Conservation (phyloP, 2,888 invertebrate genomes). For the Uropetala carovei region DNA sequence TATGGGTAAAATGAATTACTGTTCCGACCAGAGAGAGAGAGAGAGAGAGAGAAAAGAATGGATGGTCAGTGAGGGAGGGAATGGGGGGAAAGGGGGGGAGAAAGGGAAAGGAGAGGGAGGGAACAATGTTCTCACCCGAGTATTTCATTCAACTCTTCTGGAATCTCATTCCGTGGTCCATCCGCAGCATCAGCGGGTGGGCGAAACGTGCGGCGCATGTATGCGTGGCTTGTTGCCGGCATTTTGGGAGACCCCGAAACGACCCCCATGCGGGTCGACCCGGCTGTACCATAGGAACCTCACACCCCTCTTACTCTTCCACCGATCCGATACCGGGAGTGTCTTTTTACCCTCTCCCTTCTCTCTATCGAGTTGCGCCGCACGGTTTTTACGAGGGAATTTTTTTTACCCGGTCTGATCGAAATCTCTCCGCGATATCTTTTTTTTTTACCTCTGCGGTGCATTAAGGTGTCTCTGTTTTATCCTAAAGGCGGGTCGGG, state of each 20-base stretch:
- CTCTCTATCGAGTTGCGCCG: not conserved
- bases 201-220: slow-evolving; percentile 53
- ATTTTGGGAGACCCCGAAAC: slow-evolving; percentile 34
- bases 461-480: too few species aligned
- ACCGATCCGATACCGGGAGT: not conserved
- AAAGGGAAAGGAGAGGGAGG: not conserved
- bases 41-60: not conserved
- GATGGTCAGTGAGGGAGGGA: not conserved
- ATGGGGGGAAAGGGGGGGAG: not conserved
- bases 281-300: not conserved
- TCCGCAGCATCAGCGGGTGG: slow-evolving; percentile 26
- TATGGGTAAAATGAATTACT: slow-evolving; percentile 46
- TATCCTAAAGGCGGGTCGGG: too few species aligned
- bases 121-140: not conserved
- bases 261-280: not conserved
- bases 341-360: not conserved
- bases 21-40: not conserved
- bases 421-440: too few species aligned
- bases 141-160: slow-evolving; percentile 54
- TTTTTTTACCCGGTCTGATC: too few species aligned
- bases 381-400: not conserved
- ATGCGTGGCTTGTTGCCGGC: slow-evolving; percentile 48
- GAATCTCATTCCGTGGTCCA: slow-evolving; percentile 51
- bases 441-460: too few species aligned
- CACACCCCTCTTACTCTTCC: not conserved